Evolutionary conservation across 2,888 invertebrate species (phyloP), one percentile per base, ranked within the genome.

Genomic region (Caenorhabditis sp.): DNA sequence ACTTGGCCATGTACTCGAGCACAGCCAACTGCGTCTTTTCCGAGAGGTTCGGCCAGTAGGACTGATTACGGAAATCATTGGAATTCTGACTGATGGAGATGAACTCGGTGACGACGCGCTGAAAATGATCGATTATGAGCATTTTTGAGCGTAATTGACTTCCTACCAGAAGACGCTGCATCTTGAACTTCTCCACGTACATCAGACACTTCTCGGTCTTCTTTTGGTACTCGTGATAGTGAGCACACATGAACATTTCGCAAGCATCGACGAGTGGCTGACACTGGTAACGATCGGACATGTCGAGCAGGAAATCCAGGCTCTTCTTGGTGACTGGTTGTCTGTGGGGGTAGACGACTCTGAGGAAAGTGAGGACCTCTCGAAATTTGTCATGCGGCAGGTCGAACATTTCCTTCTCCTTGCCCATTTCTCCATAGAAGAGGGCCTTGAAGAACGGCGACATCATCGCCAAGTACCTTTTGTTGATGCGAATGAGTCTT

Each of bases 221-320:
- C 59, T 45, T 50, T 43, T 68, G 68, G 32, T 68, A 68, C 32
- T 68, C 68, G 20, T 68, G 68, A 13, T 68, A 68, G 13, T 68
- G 68, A 3, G 68, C 68, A 52, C 68, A 68, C 68, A 68, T 68
- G 68, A 68, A 68, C 68, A 68, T 68, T 32, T 68, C 68, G 32
- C 68, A 68, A 3, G 68, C 58, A n/a, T 68, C 68, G 11, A 68
- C 58, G 8, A 68, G 8, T 9, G 68, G 59, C 32, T 68, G 68
- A n/a, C 58, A 58, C 26, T 68, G 68, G n/a, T 43, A 68, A 17
- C 68, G 68, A 52, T 68, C 68, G 24, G 68, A 50, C 17, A 68
- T 20, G 35, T 52, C 50, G 32, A 68, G 68, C 11, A 68, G 52
- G 43, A 26, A 68, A 37, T 68, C 68, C 26, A 68, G 17, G 7